Evolutionary conservation across 2,888 invertebrate species (phyloP).

Genomic region (Xestoiulus laeticollis): DNA sequence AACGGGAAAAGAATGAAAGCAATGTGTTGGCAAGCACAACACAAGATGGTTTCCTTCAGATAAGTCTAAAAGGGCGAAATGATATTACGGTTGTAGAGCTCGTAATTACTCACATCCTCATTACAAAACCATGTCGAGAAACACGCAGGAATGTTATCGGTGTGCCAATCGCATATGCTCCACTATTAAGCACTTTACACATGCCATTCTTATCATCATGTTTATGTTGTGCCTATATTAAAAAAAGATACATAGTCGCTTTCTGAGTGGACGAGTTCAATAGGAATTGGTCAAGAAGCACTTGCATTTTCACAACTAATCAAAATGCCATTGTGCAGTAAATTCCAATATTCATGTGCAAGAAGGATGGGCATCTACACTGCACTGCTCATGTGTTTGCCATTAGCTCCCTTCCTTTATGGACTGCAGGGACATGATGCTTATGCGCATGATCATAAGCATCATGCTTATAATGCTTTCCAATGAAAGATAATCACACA

Average conservation of each 20-base stretch:
- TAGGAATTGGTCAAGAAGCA: not conserved
- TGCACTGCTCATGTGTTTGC: too few species aligned
- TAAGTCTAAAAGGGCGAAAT: constrained; percentile 8
- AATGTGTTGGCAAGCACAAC: not conserved
- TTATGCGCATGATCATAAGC: too few species aligned
- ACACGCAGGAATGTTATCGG: not conserved
- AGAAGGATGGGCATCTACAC: too few species aligned
- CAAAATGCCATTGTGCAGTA: not conserved
- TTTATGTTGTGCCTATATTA: not conserved
- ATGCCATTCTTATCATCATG: not conserved
- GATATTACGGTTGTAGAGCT: not conserved
- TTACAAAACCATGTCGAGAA: not conserved
- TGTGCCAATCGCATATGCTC: not conserved
- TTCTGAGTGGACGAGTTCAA: not conserved
- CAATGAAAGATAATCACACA: too few species aligned
- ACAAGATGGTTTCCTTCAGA: constrained; percentile 12
- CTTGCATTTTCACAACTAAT: not conserved
- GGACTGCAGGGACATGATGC: not conserved
- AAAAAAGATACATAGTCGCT: not conserved
- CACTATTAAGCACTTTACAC: not conserved
- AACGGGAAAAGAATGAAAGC: constrained; percentile 1
- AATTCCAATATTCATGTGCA: not conserved
- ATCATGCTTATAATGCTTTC: too few species aligned
- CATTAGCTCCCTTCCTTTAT: not conserved
- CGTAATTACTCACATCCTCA: constrained; percentile 6